Evolutionary conservation across 1,140 invertebrate species (phyloP), one percentile per base, ranked within the genome.

Genomic region (Gerris buenoi): DNA sequence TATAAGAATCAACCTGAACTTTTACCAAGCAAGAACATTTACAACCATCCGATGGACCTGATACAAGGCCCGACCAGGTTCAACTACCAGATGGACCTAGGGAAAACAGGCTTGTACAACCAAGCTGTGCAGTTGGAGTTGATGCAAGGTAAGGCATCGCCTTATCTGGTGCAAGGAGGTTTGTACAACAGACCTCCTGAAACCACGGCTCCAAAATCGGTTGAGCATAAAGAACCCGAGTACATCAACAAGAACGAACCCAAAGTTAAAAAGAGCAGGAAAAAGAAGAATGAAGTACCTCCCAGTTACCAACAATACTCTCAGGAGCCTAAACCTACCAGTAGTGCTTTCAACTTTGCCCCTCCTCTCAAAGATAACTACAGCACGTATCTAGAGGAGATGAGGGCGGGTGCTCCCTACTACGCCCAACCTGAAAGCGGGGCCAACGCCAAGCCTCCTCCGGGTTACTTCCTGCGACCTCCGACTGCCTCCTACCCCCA

Each of bases 291-390:
- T 46, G 67, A 68, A 1, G 63, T 71, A 59, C 63, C 71, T 2
- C 29, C 71, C 27, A 79, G 79, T 67, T 82, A 82, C 71, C 81
- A 83, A 72, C 78, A 81, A 18, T 82, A 81, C 67, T 76, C 81
- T 1, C 72, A 78, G 1, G 84, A 85, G 73, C 78, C 81, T 13
- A 79, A 82, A 27, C 79, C 81, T 63, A 82, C 85, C 0, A 82
- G 84, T 25, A 86, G 84, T 74, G 84, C 85, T 66, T 87, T 87
- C 68, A 87, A 86, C 72, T 87, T 86, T 73, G 84, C 84, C 26
- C 79, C 84, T 0, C 76, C 83, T 82, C 23, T 76, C 46, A 83
- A 84, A 72, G 77, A 79, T 65, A 73, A 73, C 33, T 79, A 77
- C 71, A 73, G 80, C 27, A 81, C 80, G 27, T 86, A 84, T 74